Base-by-base conservation (phyloP, 2,797 vertebrate genomes). In the Hafferia zeledoni region DNA sequence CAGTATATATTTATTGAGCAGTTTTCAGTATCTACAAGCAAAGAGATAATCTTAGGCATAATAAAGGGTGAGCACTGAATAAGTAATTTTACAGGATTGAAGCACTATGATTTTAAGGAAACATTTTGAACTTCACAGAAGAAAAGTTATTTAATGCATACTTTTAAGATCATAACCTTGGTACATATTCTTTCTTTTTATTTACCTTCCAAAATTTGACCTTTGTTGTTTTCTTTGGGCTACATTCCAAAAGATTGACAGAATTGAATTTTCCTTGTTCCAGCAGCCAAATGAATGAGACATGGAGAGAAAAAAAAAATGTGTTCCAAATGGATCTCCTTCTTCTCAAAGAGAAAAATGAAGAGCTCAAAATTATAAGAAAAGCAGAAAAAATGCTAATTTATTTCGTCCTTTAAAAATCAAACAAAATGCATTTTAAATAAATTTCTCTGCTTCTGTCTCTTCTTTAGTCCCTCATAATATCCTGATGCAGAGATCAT, bases 221-320 rank as follows among this genome's bases (percentile, higher is more conserved):
- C 78, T 93, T 71, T 83, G 6, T 43, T 87, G 60, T 86, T 87
- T 85, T 85, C 67, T 94, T 95, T 91, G 88, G 94, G 77, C 80
- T 92, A 7, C 27, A 69, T 96, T 97, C 94, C 96, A 96, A 77
- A 27, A 41, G 30, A 8, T 39, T 50, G 23, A 65, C 50, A 75
- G 86, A 92, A 86, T 76, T 13, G 6, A 88, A 19, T 63, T 91
- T 77, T 69, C 13, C 3, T 75, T 93, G 9, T 78, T 59, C 63
- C 76, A 41, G 57, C 37, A 57, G 67, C 28, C 30, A 79, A 91
- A 83, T 3, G 15, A 89, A 69, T 56, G 15, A 49, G 65, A 50
- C 8, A 39, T 8, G 6, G 22, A 75, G 20, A 59, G 16, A 30
- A 88, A 70, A 76, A 33, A 63, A 53, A 90, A 79, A 17, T 81